These are phyloP conservation scores for Corythucha ciliata DNA, from an alignment of 2,888 invertebrate species.

Conservation along the genomic window DNA sequence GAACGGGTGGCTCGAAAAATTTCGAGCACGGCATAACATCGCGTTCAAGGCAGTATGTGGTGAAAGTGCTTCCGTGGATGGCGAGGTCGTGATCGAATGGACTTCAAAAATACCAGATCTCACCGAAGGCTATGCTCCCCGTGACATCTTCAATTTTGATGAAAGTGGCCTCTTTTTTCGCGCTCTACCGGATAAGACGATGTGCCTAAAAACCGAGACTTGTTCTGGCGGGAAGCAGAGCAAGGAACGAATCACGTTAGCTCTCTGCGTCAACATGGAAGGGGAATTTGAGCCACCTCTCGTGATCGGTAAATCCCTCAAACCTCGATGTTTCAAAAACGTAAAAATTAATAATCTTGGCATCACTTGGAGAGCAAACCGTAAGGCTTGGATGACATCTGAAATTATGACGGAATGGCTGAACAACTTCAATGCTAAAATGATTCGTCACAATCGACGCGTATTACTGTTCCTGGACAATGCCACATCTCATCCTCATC, in stretches of 20 bases:
- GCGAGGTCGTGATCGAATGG: not conserved
- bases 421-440: not conserved
- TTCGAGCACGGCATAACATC: not conserved
- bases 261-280: conserved; percentile 34
- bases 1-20: conserved; percentile 7
- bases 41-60: not conserved
- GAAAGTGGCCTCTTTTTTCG: not conserved
- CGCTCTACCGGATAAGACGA: conserved; percentile 35
- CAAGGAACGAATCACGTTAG: conserved; percentile 35
- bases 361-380: conserved; percentile 29
- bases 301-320: conserved; percentile 31
- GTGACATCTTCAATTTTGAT: conserved; percentile 21
- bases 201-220: conserved; percentile 35
- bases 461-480: conserved; percentile 26
- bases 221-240: conserved; percentile 36
- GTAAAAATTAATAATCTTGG: conserved; percentile 19
- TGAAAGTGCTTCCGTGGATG: not conserved
- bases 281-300: conserved; percentile 30
- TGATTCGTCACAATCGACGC: conserved; percentile 8
- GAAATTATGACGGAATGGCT: conserved; percentile 19
- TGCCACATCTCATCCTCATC: conserved; percentile 20
- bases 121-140: conserved; percentile 25
- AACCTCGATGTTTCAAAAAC: conserved; percentile 24
- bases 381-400: conserved; percentile 33
- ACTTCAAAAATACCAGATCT: not conserved